Evolutionary conservation across 2,888 invertebrate genomes (phyloP), one percentile per base, ranked within the genome.

Genomic region (Melinopterus prodromus): DNA sequence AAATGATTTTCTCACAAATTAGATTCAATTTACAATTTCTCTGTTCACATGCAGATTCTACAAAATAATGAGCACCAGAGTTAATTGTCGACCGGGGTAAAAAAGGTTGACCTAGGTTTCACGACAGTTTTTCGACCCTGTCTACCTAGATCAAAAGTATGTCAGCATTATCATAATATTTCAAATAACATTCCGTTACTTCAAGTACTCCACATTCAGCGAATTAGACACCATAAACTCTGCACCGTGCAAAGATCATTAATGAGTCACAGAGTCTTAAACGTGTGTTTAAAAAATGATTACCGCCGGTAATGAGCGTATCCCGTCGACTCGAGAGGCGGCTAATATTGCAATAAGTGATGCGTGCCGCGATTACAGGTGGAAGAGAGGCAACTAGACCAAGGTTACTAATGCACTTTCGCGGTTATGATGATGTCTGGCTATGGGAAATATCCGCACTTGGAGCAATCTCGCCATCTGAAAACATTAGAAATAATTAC

Each of bases 361-460:
- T 82, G 82, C 82, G 82, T 81, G 81, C 81, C 69, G 78, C 75
- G 77, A 82, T 82, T 83, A 81, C 83, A 83, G 83, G 83, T 83
- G 81, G 80, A 82, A 79, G 82, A 82, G 80, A 79, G 81, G 80
- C 81, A 83, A 82, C 83, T 83, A 78, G 84, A 83, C 83, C 84
- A 84, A 84, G 84, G 84, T 83, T 84, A 81, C 80, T 77, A 80
- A 83, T 83, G 83, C 82, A 84, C 84, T 84, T 84, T 84, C 84
- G 83, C 84, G 84, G 84, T 84, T 84, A 83, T 81, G 82, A 83
- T 83, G 84, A 81, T 82, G 77, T 80, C 80, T 78, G 78, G 81
- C 53, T 79, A 82, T 82, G 82, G 83, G 83, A 84, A 84, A 84
- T 82, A 83, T 83, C 82, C 82, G 82, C 80, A 81, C 80, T 81